A percentile compares a stretch with the other conserved stretches of the same genome.
phyloP scores from a whole-genome alignment of 2,113 vertebrate species.

The Chloroceryle aenea region DNA sequence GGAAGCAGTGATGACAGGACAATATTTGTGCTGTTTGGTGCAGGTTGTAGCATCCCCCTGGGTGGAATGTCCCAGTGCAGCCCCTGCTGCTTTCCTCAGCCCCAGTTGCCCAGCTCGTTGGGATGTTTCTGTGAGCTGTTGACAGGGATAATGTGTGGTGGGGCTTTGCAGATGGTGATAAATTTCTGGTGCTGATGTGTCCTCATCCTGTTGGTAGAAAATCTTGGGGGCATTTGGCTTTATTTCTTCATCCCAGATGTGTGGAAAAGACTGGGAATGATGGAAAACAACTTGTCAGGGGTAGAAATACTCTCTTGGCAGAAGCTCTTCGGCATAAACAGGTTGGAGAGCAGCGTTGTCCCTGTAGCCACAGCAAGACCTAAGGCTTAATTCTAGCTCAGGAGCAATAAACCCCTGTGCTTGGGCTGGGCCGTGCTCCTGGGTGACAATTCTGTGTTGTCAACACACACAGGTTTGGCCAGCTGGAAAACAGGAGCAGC shows the following conservation, averaged over 20 bases:
- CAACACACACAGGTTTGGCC: background rate
- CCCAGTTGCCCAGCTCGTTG: rapidly evolving
- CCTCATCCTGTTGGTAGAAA: background rate
- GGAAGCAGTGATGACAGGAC: background rate
- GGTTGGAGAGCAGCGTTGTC: background rate
- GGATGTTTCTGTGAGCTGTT: background rate
- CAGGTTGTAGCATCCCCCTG: background rate
- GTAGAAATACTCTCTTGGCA: background rate
- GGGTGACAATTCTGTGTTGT: background rate
- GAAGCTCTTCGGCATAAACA: background rate
- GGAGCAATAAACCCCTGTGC: background rate
- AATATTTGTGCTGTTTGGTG: background rate
- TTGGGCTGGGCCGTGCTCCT: background rate
- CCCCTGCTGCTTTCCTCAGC: background rate
- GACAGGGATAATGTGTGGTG: background rate
- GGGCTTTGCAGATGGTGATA: background rate
- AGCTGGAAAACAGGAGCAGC: conserved; percentile 8
- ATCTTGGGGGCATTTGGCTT: background rate
- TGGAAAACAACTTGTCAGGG: background rate
- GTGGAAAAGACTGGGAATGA: background rate
- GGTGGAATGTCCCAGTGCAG: rapidly evolving
- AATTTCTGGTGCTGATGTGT: background rate
- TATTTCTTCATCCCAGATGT: background rate
- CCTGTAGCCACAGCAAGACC: background rate
- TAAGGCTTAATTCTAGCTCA: background rate